These are phyloP conservation scores for Argentina silus DNA, from an alignment of 2,797 vertebrate genomes.

Conservation along the genomic window DNA sequence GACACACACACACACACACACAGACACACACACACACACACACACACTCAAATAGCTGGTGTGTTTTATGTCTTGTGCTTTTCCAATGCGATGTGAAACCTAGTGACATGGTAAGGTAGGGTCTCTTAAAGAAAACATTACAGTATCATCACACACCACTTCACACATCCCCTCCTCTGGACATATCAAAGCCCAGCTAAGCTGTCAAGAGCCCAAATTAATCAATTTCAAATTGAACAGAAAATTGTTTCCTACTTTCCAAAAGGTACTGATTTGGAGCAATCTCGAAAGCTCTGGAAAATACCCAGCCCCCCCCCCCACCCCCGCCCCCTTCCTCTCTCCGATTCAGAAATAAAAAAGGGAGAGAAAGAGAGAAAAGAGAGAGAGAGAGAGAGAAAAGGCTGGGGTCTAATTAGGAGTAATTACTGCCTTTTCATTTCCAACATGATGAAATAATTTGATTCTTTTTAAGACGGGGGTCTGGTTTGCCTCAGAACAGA, in stretches of 20 bases:
- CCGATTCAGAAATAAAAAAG: slow-evolving; percentile 57
- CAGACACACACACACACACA: not conserved
- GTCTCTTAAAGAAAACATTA: slow-evolving; percentile 77
- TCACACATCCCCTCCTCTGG: slow-evolving; percentile 71
- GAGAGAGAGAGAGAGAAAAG: slow-evolving; percentile 69
- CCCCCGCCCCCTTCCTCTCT: too few species aligned
- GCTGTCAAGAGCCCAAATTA: slow-evolving; percentile 90
- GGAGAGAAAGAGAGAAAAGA: not conserved
- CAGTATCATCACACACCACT: slow-evolving; percentile 75
- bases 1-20: slow-evolving; percentile 23
- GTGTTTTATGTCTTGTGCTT: slow-evolving; percentile 65
- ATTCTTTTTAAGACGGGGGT: slow-evolving; percentile 97
- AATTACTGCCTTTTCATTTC: slow-evolving; percentile 99
- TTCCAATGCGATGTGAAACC: slow-evolving; percentile 63
- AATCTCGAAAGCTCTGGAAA: slow-evolving; percentile 88
- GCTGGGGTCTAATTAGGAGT: slow-evolving; percentile 97
- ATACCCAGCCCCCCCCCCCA: slow-evolving; percentile 54
- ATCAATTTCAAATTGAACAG: slow-evolving; percentile 92
- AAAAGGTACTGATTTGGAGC: slow-evolving; percentile 87
- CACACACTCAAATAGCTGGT: slow-evolving; percentile 41
- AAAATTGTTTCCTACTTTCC: slow-evolving; percentile 97
- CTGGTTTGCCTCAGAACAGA: slow-evolving; percentile 98
- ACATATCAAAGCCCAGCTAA: slow-evolving; percentile 85
- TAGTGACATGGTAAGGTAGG: slow-evolving; percentile 66
- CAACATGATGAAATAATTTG: slow-evolving; percentile 99